phyloP scores from a whole-genome alignment of 2,113 vertebrate genomes.

The Greenwoodochromis staneri region DNA sequence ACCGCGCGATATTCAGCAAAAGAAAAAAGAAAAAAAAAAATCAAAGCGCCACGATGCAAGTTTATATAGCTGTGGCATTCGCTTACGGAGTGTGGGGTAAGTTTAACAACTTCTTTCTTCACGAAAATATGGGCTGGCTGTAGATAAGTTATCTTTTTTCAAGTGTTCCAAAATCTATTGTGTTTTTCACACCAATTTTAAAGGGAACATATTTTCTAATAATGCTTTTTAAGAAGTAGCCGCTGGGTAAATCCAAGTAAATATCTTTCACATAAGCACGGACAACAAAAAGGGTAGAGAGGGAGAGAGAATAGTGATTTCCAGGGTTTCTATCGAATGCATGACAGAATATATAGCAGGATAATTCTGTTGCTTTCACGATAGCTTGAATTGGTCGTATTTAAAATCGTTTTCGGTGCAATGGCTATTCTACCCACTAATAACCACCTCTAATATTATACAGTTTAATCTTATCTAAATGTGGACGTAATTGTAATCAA shows the following conservation, averaged over 20 bases:
- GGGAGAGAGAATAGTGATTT: neutral
- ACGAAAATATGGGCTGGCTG: rapidly evolving
- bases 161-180: neutral
- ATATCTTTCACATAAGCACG: neutral
- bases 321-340: neutral
- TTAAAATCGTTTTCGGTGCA: neutral
- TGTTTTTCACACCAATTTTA: neutral
- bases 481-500: neutral
- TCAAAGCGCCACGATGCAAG: constrained; percentile 11
- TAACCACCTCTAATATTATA: neutral
- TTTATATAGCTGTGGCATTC: constrained; percentile 39
- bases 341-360: neutral
- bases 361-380: neutral
- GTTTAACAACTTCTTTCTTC: neutral
- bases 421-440: neutral
- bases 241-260: neutral
- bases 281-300: neutral
- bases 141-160: neutral
- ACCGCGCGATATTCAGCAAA: neutral
- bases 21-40: neutral
- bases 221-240: neutral
- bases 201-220: neutral
- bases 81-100: constrained; percentile 46
- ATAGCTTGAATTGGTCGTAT: neutral
- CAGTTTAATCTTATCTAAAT: neutral